Percentiles rank a stretch among this genome's conserved stretches.
Conservation (phyloP, 2,113 vertebrate species). For the Gadus chalcogrammus region DNA sequence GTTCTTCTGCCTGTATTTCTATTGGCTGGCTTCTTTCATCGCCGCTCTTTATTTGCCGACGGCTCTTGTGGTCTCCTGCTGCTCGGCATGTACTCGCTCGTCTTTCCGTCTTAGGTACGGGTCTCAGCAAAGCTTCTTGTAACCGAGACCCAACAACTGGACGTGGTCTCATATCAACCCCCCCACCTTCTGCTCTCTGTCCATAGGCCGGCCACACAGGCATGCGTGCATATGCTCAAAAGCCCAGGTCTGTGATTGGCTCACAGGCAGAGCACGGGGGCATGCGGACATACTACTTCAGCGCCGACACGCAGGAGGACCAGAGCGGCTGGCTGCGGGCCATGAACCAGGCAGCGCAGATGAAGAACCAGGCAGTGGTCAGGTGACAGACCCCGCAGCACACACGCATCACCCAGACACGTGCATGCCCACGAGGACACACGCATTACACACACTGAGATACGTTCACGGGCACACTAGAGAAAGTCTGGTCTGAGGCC, state of each 20-base stretch:
- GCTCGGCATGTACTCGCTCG: conserved; percentile 34
- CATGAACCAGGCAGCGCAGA: conserved; percentile 90
- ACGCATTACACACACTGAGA: not conserved
- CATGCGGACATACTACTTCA: conserved; percentile 96
- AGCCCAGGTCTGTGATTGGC: conserved; percentile 82
- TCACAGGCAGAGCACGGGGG: conserved; percentile 87
- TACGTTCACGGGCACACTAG: not conserved
- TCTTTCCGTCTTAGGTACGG: conserved; percentile 10
- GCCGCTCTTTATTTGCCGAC: conserved; percentile 34
- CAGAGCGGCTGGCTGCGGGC: conserved; percentile 90
- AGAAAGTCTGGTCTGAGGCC: too few species aligned
- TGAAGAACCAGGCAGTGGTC: conserved; percentile 73
- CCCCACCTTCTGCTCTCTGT: conserved; percentile 32
- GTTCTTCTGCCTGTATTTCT: conserved; percentile 35
- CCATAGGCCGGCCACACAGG: conserved; percentile 86
- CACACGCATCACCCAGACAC: conserved; percentile 8
- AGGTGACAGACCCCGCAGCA: conserved; percentile 36
- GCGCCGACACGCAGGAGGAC: conserved; percentile 91
- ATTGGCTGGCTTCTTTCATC: conserved; percentile 30
- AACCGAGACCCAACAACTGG: not conserved
- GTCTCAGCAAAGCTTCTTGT: too few species aligned
- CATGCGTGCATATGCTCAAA: conserved; percentile 88
- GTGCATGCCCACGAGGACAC: conserved; percentile 4
- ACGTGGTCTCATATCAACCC: not conserved
- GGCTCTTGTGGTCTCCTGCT: conserved; percentile 31